Base-by-base conservation (phyloP, 2,797 vertebrate genomes). In the Peromyscus attwateri region DNA sequence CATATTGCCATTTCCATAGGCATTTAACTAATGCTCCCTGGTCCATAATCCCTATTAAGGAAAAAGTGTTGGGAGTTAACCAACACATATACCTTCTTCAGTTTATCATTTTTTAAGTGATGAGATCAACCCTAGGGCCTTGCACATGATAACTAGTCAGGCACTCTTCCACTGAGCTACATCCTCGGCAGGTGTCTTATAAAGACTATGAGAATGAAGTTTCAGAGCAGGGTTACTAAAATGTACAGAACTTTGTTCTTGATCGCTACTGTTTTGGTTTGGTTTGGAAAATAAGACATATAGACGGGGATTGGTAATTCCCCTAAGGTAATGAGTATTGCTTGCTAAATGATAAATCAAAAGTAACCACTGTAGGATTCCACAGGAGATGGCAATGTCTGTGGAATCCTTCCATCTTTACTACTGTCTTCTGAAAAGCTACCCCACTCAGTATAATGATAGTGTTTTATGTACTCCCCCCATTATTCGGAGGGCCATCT, bases 251-350 rank as follows among this genome's bases (percentile, higher is more conserved):
- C 23, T 85, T 87, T 82, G 14, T 55, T 31, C 34, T 80, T 90
- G 12, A 80, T 73, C 52, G 97, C 75, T 43, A 57, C 4, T 21
- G 31, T 57, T 94, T 52, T 7, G 57, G 37, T 70, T 93, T 94
- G 75, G 37, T 71, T 90, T 88, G 49, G 93, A 91, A 88, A 94
- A 87, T 73, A 88, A 82, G 34, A 77, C 4, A 57, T 29, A 19
- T 14, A 75, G n/a, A 17, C 37, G 79, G 3, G 34, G 21, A 71
- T 76, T 81, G 66, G 31, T 89, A 71, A 89, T 62, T 84, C 40
- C 64, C 60, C 80, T 43, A 46, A 85, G 40, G 31, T 52, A 70
- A 91, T 87, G 55, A 46, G 57, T 76, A 34, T 23, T 83, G 91
- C 60, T 16, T 81, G 27, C n/a, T 57, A 89, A 71, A 21, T 79